Evolutionary conservation across 1,140 invertebrate genomes (phyloP).

Genomic region (Aporrectodea caliginosa): DNA sequence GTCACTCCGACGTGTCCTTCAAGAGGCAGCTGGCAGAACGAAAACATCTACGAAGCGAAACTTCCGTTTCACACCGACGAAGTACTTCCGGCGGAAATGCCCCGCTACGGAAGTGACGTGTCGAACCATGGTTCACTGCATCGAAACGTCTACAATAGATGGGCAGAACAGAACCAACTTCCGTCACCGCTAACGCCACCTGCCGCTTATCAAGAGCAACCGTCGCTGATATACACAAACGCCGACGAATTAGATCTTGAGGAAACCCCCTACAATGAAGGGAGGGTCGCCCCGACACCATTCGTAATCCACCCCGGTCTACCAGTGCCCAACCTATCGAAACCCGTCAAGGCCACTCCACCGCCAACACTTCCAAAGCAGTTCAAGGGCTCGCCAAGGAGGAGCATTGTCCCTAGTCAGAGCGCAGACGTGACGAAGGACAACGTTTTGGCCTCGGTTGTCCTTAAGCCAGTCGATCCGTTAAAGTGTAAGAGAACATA

Average conservation of each 20-base stretch:
- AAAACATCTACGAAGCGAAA: not conserved
- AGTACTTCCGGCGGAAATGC: not conserved
- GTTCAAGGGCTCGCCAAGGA: not conserved
- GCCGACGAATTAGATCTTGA: not conserved
- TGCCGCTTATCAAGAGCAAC: not conserved
- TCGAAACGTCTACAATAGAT: no score
- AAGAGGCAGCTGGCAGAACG: not conserved
- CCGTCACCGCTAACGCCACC: no score
- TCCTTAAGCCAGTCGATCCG: not conserved
- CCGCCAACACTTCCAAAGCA: not conserved
- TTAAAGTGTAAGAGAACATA: not conserved
- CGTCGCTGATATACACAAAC: not conserved
- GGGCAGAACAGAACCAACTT: no score
- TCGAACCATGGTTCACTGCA: no score
- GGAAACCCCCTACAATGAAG: no score
- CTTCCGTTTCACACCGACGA: not conserved
- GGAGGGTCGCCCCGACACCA: no score
- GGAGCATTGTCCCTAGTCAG: not conserved
- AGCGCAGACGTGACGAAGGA: not conserved
- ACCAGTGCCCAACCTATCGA: no score
- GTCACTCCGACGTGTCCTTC: not conserved
- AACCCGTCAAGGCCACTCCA: not conserved
- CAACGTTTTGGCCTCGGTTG: not conserved
- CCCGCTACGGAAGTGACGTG: no score
- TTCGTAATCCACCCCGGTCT: no score